Base-by-base conservation (phyloP, 2,113 vertebrate genomes). In the Oreotrochilus melanogaster region DNA sequence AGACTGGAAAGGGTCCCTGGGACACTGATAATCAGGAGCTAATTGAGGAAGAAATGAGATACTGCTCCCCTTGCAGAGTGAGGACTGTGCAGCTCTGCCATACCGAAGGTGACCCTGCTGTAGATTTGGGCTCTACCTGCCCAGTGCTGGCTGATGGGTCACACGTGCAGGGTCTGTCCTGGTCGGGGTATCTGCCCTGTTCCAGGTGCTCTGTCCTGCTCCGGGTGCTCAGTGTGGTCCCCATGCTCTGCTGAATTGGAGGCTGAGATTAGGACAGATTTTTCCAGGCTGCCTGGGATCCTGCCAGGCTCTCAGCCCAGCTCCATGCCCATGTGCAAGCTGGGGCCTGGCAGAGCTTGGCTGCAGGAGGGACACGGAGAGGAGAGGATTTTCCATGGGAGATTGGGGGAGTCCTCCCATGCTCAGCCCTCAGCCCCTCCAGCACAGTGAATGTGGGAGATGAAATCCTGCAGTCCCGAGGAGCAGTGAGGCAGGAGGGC, bases 31-130 rank as follows among this genome's bases (percentile, higher is more conserved):
- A 97, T 97, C 97, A 95, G 94, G 79, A 97, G 96, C 96, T 97
- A 97, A 97, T 97, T 97, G 97, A 96, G 95, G 95, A 75, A 97
- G 97, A 97, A 97, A 97, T 96, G 96, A 97, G 97, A 96, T 96
- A 93, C 91, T 14, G 74, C 82, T 95, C 95, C 91, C 45, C 1
- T 88, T 76, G 86, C 92, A 62, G 79, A 95, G 66, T 0, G 9
- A 60, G 91, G 89, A 42, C 89, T 76, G 84, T 67, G 88, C 86
- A 54, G 91, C 0, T 2, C 91, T 86, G 92, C 2, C 62, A 90
- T 96, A 89, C 94, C 89, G 33, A 96, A 97, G 96, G 96, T 97
- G 96, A 97, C 97, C 93, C 95, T 62, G 51, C 89, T 54, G 35
- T 82, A 61, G 7, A 35, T 78, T 54, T 37, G 3, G 1, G 83